These are phyloP conservation scores for Leptobrachium leishanense DNA, from an alignment of 2,113 vertebrate genomes.

Conservation along the genomic window DNA sequence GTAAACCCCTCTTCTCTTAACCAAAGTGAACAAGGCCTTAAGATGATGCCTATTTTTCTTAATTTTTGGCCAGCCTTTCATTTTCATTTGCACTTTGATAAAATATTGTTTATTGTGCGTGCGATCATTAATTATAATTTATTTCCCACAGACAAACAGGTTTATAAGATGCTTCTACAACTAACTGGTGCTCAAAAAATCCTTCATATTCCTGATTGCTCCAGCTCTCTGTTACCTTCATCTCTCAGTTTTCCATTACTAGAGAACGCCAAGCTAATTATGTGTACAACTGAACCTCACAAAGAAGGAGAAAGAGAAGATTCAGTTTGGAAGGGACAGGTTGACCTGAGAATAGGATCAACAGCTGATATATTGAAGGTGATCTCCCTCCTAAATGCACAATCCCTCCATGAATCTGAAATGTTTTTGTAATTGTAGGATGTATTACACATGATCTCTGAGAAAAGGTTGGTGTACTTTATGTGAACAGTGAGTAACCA, in stretches of 20 bases:
- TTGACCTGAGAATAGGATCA: conserved; percentile 62
- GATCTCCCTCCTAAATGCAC: conserved; percentile 12
- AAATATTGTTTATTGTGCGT: no score
- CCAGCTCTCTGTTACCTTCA: conserved; percentile 65
- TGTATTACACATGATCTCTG: no score
- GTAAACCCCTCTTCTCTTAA: no score
- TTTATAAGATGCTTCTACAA: conserved; percentile 67
- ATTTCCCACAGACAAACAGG: conserved; percentile 57
- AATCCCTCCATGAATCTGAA: no score
- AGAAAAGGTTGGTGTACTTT: no score
- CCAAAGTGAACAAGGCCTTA: no score
- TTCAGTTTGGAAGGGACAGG: conserved; percentile 70
- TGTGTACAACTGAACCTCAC: conserved; percentile 60
- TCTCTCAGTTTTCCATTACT: conserved; percentile 68
- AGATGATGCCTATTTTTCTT: no score
- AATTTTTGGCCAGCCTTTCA: no score
- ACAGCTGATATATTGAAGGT: conserved; percentile 67
- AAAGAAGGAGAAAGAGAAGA: conserved; percentile 67
- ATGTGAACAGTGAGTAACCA: no score
- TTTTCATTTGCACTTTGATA: background rate
- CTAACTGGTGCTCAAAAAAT: conserved; percentile 64
- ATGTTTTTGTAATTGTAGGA: no score
- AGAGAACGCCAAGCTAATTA: conserved; percentile 65
- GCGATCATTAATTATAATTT: background rate
- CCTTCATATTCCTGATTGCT: conserved; percentile 68